A percentile compares a stretch with the other conserved stretches of the same genome.
These are phyloP conservation scores for Psittacula cyanocephala DNA, from an alignment of 2,113 vertebrate genomes.

Conservation along the genomic window DNA sequence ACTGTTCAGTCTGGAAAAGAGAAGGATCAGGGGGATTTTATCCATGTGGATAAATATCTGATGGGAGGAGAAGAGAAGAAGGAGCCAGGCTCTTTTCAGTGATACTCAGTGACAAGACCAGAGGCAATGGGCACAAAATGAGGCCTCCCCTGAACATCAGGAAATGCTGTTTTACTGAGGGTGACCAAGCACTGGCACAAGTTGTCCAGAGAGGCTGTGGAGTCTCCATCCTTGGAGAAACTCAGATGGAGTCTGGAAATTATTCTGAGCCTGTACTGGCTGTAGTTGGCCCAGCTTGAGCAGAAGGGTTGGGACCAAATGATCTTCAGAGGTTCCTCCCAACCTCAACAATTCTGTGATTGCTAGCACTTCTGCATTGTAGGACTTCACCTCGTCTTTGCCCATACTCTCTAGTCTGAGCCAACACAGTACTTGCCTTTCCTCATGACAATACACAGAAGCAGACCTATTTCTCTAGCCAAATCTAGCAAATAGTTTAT, in stretches of 20 bases:
- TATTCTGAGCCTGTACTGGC: background rate
- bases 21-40: background rate
- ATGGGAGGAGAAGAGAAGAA: background rate
- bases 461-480: background rate
- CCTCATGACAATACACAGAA: background rate
- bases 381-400: background rate
- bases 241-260: background rate
- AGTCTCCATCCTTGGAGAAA: background rate
- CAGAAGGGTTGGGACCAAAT: background rate
- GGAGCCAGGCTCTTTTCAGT: background rate
- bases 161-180: background rate
- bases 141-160: background rate
- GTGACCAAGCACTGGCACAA: background rate
- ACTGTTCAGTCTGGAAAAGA: background rate
- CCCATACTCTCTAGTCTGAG: background rate
- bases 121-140: background rate
- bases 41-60: background rate
- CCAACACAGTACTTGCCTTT: background rate
- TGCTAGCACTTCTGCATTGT: background rate
- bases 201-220: background rate
- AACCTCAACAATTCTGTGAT: background rate
- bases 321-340: background rate
- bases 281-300: background rate
- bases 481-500: background rate
- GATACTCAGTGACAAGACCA: background rate